Evolutionary conservation across 2,888 invertebrate species (phyloP), one percentile per base, ranked within the genome.

Genomic region (Tipula confusa): DNA sequence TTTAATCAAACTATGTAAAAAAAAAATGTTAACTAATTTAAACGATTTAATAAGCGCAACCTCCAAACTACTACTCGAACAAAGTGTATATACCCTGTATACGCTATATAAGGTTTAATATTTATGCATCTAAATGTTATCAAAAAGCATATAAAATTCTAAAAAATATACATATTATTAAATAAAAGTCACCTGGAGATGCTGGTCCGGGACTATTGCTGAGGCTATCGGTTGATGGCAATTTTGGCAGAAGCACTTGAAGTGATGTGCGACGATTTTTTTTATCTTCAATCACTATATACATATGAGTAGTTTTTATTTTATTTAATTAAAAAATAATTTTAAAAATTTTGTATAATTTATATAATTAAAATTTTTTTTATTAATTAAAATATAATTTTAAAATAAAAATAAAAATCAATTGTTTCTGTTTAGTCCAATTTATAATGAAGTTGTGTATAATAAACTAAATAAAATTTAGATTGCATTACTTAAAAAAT

Each of bases 141-240:
- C 5, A 36, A 36, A 36, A 36, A n/a, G n/a, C n/a, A n/a, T n/a
- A n/a, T n/a, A n/a, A n/a, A n/a, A n/a, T n/a, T n/a, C n/a, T n/a
- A n/a, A n/a, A n/a, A n/a, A n/a, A 31, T 31, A 31, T 31, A 31
- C 7, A 7, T 31, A 31, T 31, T 3, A 5, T 38, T 38, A n/a
- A n/a, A 43, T 43, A 43, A 64, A 64, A 84, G 84, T 89, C 90
- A 92, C 92, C 92, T 89, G 92, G 91, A 86, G 91, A 91, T 87
- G 91, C 90, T 87, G 92, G 91, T 86, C 90, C 91, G 87, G 91
- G 91, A 87, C 91, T 92, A 88, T 91, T 91, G 88, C 90, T 91
- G 87, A 92, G 89, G 86, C 92, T 92, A 88, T 92, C 92, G 86
- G 89, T 91, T 85, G 92, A 92, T 86, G 91, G 91, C 86, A 92